Base-by-base conservation (phyloP, 2,797 vertebrate species). In the Rhinoraja longicauda region DNA sequence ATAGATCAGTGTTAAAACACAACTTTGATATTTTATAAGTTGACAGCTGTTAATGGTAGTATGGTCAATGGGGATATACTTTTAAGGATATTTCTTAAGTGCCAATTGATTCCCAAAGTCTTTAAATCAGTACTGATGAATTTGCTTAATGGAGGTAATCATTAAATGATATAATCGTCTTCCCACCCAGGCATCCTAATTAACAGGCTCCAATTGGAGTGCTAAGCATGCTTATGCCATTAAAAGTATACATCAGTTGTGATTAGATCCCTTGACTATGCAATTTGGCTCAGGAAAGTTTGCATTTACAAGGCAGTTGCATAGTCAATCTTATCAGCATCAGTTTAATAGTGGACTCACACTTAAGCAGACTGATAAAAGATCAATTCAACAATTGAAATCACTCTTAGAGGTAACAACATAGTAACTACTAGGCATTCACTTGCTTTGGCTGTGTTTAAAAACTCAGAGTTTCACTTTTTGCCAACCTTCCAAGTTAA, bases 71-170 rank as follows among this genome's bases (percentile, higher is more conserved):
- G 90, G 36, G 24, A 75, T 26, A 75, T 92, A 53, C 90, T n/a
- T 90, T 92, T 75, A 75, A 75, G 90, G 39, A 39, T 70, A 75
- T 92, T 92, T 92, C 70, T 92, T 45, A 75, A 73, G 39, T 75
- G 90, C 67, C 90, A 92, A 92, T 92, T 92, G 90, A 92, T 92
- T 92, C 39, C 24, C 70, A 75, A 57, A 73, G 90, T 92, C 72
- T 92, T 90, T 91, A 91, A 72, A 24, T 91, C 67, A 73, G 88
- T 91, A 73, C 36, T 91, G 64, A 73, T 91, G 36, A 91, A 45
- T 92, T 92, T 92, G 70, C 90, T 92, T 92, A 92, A 92, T 75
- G 90, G 72, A 26, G 70, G 13, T 75, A 53, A 29, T 92, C 70
- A 53, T 73, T 92, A 75, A 92, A 75, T 92, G 70, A n/a, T 75